Base-by-base conservation (phyloP, 2,113 vertebrate species). In the Uropsilus gracilis region DNA sequence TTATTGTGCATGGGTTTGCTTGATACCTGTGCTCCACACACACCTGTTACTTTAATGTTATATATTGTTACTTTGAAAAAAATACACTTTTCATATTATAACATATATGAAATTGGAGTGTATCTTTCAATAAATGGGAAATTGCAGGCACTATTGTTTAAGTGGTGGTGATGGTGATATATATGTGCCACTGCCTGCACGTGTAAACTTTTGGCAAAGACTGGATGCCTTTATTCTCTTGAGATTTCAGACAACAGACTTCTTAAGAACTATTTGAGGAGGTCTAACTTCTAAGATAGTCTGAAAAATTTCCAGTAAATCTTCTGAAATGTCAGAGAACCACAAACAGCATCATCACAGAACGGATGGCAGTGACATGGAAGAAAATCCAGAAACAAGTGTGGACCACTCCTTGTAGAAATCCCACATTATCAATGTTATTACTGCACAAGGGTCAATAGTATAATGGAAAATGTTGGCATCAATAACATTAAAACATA, bases 21-120 rank as follows among this genome's bases (percentile, higher is more conserved):
- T n/a, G n/a, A n/a, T n/a, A n/a, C n/a, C 13, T 37, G 24, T 75
- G 20, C 88, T n/a, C 18, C 59, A 34, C 26, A 50, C 24, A 81
- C 6, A 17, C 63, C 46, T 91, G 12, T 73, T 89, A 82, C 75
- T 94, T 75, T 69, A 82, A 37, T 75, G 57, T 72, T 12, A n/a
- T 42, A 68, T 63, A 46, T 72, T 37, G 68, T 77, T 39, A 72
- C 26, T 39, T 80, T 86, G 61, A 93, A 91, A 92, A 22, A 86
- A 20, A 63, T 17, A 18, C 2, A 30, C 69, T 77, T 71, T 75
- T 88, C 32, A 89, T 57, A 73, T 82, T 87, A 81, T 44, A 59
- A 39, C 30, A 72, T 26, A 61, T 59, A 32, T 68, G 53, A 75
- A 82, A 73, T 81, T 12, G 13, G 32, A 5, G 59, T 66, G 30